Percentiles rank a stretch among this genome's conserved stretches.
These are phyloP conservation scores for Phragmatobia fuliginosa DNA, from an alignment of 2,888 invertebrate species.

Conservation along the genomic window DNA sequence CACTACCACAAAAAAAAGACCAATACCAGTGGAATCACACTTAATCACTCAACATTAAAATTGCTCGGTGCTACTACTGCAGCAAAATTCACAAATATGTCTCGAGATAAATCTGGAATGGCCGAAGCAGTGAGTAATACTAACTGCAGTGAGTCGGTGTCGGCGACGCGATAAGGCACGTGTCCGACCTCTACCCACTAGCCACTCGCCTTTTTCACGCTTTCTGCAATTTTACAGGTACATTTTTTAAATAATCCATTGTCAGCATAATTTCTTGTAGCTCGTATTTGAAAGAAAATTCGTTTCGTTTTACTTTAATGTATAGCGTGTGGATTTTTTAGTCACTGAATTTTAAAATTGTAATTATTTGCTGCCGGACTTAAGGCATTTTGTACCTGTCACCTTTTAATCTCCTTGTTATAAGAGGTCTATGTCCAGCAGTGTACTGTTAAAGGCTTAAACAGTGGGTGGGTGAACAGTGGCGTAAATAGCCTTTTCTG, in stretches of 20 bases:
- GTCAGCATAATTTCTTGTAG: conserved; percentile 34
- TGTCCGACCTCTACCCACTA: conserved; percentile 45
- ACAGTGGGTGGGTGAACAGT: too few relatives aligned
- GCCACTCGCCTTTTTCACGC: conserved; percentile 52
- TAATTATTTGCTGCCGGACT: background rate
- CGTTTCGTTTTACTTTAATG: conserved; percentile 25
- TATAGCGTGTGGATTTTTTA: background rate
- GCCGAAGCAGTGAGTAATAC: conserved; percentile 52
- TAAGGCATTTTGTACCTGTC: too few relatives aligned
- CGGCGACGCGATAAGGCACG: conserved; percentile 64
- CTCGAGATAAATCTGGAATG: conserved; percentile 40
- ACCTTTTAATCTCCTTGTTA: too few relatives aligned
- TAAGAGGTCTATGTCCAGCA: too few relatives aligned
- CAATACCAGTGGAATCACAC: background rate
- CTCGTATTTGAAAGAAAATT: conserved; percentile 30
- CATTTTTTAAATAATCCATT: conserved; percentile 48
- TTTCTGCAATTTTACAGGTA: conserved; percentile 57
- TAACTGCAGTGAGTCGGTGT: conserved; percentile 52
- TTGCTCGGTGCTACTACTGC: background rate
- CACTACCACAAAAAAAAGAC: background rate
- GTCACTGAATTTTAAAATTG: background rate
- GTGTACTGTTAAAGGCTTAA: too few relatives aligned
- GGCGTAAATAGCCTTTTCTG: too few relatives aligned
- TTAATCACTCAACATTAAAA: background rate
- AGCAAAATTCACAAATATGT: conserved; percentile 22